phyloP scores from a whole-genome alignment of 2,113 vertebrate species.

The Synodontis membranacea region DNA sequence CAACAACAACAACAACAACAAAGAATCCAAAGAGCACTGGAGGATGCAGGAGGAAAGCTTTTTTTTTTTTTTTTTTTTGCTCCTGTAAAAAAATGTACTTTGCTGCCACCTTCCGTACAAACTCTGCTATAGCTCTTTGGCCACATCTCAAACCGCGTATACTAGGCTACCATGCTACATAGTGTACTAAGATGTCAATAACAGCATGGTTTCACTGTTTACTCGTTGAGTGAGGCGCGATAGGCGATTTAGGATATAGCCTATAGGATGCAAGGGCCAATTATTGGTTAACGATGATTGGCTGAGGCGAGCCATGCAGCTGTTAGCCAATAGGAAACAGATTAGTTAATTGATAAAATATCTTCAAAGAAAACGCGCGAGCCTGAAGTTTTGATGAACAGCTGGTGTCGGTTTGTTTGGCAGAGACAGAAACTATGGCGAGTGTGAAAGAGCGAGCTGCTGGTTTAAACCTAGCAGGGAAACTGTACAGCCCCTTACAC shows the following conservation, averaged over 20 bases:
- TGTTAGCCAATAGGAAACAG: constrained; percentile 25
- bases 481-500: constrained; percentile 44
- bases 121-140: not conserved
- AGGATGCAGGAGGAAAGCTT: not conserved
- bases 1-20: too few relatives aligned
- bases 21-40: not conserved
- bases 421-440: constrained; percentile 20
- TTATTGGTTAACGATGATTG: constrained; percentile 13
- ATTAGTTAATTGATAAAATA: constrained; percentile 22
- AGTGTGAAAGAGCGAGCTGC: constrained; percentile 43
- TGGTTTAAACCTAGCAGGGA: constrained; percentile 35
- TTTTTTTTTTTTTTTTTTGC: too few relatives aligned
- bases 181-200: not conserved
- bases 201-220: not conserved
- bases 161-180: not conserved
- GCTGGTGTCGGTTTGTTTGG: not conserved
- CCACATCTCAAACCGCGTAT: not conserved
- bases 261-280: not conserved
- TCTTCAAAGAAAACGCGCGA: constrained; percentile 1
- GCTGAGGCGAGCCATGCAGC: not conserved
- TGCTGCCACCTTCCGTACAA: constrained; percentile 35
- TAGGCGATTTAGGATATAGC: not conserved
- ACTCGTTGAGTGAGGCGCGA: too few relatives aligned
- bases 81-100: constrained; percentile 2
- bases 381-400: not conserved